phyloP scores from a whole-genome alignment of 2,113 vertebrate species.

The Hymenochirus boettgeri region DNA sequence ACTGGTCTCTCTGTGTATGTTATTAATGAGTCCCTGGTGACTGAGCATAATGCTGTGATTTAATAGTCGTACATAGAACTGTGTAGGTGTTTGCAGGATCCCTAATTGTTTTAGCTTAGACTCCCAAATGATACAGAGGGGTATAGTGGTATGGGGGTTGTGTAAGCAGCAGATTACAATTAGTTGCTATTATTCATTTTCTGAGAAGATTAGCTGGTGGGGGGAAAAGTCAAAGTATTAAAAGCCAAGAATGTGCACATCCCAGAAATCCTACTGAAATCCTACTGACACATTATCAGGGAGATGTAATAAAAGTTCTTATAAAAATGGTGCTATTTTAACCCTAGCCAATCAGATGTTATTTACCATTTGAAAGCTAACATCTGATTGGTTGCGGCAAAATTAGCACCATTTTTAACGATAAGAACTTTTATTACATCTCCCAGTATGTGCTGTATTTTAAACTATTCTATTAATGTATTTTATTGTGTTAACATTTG shows the following conservation, averaged over 20 bases:
- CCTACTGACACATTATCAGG: no score
- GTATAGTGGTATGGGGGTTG: slow-evolving; percentile 48
- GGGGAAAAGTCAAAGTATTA: slow-evolving; percentile 20
- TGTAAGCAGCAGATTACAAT: slow-evolving; percentile 48
- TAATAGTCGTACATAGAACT: slow-evolving; percentile 55
- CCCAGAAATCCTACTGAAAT: background rate
- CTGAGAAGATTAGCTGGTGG: slow-evolving; percentile 42
- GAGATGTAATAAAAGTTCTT: no score
- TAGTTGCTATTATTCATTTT: slow-evolving; percentile 65
- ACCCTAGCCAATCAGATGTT: no score
- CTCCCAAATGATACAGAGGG: slow-evolving; percentile 59
- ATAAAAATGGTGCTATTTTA: no score
- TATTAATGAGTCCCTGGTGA: slow-evolving; percentile 63
- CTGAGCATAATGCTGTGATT: slow-evolving; percentile 66
- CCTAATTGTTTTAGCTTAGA: slow-evolving; percentile 61
- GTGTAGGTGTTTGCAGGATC: slow-evolving; percentile 59
- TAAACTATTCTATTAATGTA: no score
- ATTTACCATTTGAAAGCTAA: no score
- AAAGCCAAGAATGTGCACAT: background rate
- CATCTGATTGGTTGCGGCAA: no score
- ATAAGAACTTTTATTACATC: no score
- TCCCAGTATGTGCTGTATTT: no score
- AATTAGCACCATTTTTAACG: no score
- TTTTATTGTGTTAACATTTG: no score
- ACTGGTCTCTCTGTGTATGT: slow-evolving; percentile 57